Evolutionary conservation across 1,140 invertebrate genomes (phyloP).

Genomic region (Harlomillsia oculata): DNA sequence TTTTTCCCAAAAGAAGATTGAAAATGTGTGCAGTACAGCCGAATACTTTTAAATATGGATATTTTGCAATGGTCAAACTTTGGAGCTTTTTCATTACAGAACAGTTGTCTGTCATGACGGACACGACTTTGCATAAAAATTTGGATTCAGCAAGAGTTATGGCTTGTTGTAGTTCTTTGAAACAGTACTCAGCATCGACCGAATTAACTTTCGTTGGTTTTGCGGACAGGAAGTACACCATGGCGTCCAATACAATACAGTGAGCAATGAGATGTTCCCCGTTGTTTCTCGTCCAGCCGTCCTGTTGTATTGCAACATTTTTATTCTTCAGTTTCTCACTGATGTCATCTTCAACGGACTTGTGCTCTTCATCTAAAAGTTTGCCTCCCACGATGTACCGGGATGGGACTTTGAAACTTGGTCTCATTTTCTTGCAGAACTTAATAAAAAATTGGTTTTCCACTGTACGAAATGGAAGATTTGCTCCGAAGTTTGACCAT

Average conservation of each 20-base stretch:
- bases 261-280: constrained; percentile 10
- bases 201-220: background rate
- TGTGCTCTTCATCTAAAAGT: constrained; percentile 4
- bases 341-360: background rate
- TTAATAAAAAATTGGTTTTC: background rate
- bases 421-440: background rate
- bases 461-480: constrained; percentile 2
- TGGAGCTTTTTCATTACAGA: background rate
- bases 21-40: constrained; percentile 9
- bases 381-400: background rate
- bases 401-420: background rate
- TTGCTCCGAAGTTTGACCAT: background rate
- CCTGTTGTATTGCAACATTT: background rate
- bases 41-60: background rate
- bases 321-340: background rate
- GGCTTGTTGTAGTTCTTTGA: background rate
- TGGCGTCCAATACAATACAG: background rate
- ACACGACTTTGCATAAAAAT: background rate
- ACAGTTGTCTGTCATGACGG: constrained; percentile 6
- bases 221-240: background rate
- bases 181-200: background rate
- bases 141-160: background rate
- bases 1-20: too few species aligned
- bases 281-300: constrained; percentile 1
- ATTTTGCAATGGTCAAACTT: background rate